Evolutionary conservation across 1,140 invertebrate genomes (phyloP).

Genomic region (Mylabris phalerata): DNA sequence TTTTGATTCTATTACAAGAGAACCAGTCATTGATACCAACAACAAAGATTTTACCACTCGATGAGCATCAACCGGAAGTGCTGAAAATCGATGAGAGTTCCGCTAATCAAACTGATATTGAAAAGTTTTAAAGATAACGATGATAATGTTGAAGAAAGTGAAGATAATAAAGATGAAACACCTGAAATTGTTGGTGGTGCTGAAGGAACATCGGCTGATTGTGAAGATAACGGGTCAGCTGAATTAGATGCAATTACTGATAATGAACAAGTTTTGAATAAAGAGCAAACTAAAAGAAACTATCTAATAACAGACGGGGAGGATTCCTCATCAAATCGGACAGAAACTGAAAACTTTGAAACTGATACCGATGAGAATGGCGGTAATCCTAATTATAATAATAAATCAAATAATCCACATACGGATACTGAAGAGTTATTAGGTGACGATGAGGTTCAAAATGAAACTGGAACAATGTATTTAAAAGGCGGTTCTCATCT

Average conservation of each 20-base stretch:
- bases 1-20: conserved; percentile 45
- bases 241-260: no score
- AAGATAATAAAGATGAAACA: conserved; percentile 16
- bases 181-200: conserved; percentile 10
- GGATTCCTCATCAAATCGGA: neutral
- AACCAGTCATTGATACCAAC: conserved; percentile 43
- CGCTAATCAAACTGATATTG: conserved; percentile 42
- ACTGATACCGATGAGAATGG: neutral
- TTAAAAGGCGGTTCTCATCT: conserved; percentile 42
- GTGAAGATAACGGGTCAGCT: no score
- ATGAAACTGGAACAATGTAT: conserved; percentile 41
- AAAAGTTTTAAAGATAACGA: conserved; percentile 45
- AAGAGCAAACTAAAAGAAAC: neutral
- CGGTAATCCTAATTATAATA: no score
- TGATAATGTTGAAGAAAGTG: conserved; percentile 17
- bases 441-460: conserved; percentile 43
- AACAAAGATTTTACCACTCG: conserved; percentile 44
- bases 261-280: neutral
- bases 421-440: conserved; percentile 50
- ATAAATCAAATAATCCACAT: conserved; percentile 29
- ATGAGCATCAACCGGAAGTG: conserved; percentile 38
- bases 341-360: conserved; percentile 6
- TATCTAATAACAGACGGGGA: no score
- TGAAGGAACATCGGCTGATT: neutral
- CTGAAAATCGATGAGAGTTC: conserved; percentile 37